Conservation (phyloP, 2,797 vertebrate species). For the Buceros bicornis region DNA sequence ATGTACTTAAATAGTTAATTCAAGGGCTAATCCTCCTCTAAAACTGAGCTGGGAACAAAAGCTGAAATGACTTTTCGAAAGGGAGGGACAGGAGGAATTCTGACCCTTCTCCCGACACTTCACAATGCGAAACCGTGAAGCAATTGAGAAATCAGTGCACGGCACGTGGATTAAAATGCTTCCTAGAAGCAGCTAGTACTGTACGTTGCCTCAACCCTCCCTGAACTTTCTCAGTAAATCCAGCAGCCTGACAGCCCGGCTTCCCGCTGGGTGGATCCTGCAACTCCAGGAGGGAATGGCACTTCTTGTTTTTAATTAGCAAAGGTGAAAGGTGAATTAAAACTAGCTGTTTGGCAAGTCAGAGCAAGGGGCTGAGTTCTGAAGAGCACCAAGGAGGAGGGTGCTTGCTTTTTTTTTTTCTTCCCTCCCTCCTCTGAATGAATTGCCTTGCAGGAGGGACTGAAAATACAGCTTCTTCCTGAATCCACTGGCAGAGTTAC, state of each 20-base stretch:
- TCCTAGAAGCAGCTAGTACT: conserved; percentile 57
- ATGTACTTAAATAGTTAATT: conserved; percentile 52
- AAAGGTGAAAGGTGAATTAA: conserved; percentile 83
- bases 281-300: conserved; percentile 72
- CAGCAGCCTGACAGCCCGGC: conserved; percentile 73
- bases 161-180: conserved; percentile 75
- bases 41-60: conserved; percentile 38
- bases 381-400: conserved; percentile 66
- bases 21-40: conserved; percentile 48
- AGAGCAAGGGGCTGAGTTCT: conserved; percentile 74
- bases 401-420: neutral
- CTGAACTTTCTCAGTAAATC: conserved; percentile 79
- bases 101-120: neutral
- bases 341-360: conserved; percentile 79
- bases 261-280: conserved; percentile 79
- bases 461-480: conserved; percentile 71
- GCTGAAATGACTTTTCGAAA: conserved; percentile 31
- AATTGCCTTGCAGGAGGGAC: conserved; percentile 73
- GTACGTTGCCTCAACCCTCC: conserved; percentile 63
- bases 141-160: conserved; percentile 4
- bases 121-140: neutral
- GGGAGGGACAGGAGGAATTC: neutral
- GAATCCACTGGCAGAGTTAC: conserved; percentile 61
- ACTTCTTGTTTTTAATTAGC: conserved; percentile 82
- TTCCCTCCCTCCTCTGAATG: conserved; percentile 64